Percentiles rank a stretch among this genome's conserved stretches.
Conservation (phyloP, 2,888 invertebrate genomes). For the Macropis europaea region DNA sequence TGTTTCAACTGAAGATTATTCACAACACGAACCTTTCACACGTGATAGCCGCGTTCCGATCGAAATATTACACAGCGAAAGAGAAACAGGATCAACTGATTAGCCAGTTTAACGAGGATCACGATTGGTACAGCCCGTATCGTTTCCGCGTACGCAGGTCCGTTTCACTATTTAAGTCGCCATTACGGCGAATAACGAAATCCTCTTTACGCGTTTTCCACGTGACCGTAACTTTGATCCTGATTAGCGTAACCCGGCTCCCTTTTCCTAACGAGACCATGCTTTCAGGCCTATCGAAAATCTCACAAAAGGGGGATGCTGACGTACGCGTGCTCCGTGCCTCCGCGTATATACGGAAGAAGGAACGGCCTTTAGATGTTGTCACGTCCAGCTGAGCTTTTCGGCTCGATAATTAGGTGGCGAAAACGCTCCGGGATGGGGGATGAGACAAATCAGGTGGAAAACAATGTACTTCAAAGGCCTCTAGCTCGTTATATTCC, state of each 20-base stretch:
- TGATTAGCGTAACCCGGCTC: constrained; percentile 38
- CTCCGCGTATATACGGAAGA: constrained; percentile 14
- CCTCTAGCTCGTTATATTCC: constrained; percentile 19
- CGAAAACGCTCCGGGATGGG: background rate
- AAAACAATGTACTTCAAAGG: constrained; percentile 52
- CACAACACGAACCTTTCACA: background rate
- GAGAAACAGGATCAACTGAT: constrained; percentile 16
- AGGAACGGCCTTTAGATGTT: constrained; percentile 38
- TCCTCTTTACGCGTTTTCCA: constrained; percentile 45
- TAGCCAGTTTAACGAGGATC: constrained; percentile 33
- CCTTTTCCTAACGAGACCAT: constrained; percentile 33
- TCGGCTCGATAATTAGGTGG: constrained; percentile 44
- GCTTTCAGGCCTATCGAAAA: constrained; percentile 53
- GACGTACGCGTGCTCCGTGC: constrained; percentile 7
- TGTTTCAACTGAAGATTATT: no score
- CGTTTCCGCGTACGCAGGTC: background rate
- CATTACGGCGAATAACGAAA: constrained; percentile 26
- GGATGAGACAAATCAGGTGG: constrained; percentile 47
- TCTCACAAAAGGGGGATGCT: constrained; percentile 12
- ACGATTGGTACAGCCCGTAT: constrained; percentile 18
- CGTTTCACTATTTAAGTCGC: constrained; percentile 17
- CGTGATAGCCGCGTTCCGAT: background rate
- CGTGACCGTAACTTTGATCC: constrained; percentile 50
- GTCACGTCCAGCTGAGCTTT: constrained; percentile 54
- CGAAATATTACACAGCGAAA: background rate